Percentiles rank a stretch among this genome's conserved stretches.
phyloP scores from a whole-genome alignment of 2,113 vertebrate genomes.

The Pyrgilauda ruficollis region DNA sequence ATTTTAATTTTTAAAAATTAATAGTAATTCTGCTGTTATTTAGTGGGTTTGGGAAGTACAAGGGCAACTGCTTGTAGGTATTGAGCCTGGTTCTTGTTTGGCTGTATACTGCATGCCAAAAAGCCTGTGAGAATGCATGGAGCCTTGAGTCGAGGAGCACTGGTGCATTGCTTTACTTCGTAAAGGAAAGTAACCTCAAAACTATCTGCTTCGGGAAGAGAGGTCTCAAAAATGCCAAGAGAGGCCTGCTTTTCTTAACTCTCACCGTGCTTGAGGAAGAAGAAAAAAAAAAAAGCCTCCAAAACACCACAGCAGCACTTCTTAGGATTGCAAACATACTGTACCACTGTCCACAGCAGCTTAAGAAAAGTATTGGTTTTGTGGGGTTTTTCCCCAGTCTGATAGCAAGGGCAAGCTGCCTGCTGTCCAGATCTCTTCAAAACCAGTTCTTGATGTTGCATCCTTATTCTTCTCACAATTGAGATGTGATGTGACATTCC shows the following conservation, averaged over 20 bases:
- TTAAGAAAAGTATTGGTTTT: background rate
- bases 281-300: background rate
- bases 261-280: fast-evolving
- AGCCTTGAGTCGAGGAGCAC: fast-evolving
- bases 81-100: background rate
- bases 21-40: background rate
- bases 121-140: background rate
- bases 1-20: too few relatives aligned
- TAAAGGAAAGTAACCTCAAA: background rate
- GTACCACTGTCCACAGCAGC: background rate
- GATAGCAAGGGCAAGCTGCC: background rate
- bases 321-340: background rate
- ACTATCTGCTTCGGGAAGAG: background rate
- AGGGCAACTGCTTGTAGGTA: background rate
- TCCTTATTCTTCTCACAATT: background rate
- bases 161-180: fast-evolving
- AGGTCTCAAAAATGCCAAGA: background rate
- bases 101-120: fast-evolving
- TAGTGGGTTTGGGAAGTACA: background rate
- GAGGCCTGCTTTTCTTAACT: background rate
- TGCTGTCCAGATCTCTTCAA: background rate
- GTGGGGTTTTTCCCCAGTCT: fast-evolving
- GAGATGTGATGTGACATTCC: background rate
- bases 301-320: background rate
- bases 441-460: background rate